phyloP scores from a whole-genome alignment of 2,113 vertebrate genomes.

The Tenrec ecaudatus region DNA sequence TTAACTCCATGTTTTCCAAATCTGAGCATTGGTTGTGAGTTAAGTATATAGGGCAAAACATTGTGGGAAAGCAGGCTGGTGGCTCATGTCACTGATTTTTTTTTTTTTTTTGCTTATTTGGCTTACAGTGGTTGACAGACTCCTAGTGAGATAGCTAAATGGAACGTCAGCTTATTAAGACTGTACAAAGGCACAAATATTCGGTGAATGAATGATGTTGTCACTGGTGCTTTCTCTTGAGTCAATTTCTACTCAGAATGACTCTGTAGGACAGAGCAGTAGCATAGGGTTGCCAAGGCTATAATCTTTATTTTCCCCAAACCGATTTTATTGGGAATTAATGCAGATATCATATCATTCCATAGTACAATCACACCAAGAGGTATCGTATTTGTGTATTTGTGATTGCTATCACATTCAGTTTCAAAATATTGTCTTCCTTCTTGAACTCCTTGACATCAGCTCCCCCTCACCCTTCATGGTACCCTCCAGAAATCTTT shows the following conservation, averaged over 20 bases:
- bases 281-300: background rate
- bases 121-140: constrained; percentile 18
- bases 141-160: background rate
- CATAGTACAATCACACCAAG: no score
- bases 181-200: background rate
- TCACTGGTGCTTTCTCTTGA: background rate
- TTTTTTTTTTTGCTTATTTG: constrained; percentile 32
- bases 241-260: background rate
- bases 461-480: no score
- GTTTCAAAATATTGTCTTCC: no score
- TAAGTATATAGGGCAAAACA: background rate
- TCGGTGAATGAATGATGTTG: background rate
- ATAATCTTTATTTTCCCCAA: background rate
- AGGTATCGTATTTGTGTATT: no score
- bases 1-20: background rate
- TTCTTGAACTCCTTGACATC: no score
- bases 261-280: background rate
- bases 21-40: background rate
- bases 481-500: no score
- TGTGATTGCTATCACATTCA: no score
- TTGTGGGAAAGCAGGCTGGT: background rate
- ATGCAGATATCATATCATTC: no score
- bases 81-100: background rate
- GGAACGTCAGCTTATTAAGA: background rate
- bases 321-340: no score